Evolutionary conservation across 2,888 invertebrate species (phyloP), one percentile per base, ranked within the genome.

Genomic region (Syritta pipiens): DNA sequence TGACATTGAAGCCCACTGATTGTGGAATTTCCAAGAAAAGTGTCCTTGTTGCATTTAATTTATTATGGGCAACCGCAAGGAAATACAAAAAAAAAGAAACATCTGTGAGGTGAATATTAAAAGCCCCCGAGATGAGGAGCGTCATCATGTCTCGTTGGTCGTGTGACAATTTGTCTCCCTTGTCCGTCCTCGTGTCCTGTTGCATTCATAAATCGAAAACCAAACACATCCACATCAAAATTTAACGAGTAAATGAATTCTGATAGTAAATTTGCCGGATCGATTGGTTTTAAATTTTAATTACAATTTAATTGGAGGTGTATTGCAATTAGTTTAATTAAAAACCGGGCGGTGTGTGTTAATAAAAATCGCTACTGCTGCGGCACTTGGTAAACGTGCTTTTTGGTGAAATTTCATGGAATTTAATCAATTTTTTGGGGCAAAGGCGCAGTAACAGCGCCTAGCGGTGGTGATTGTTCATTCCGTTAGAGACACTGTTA

Each of bases 11-110:
- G 48, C 26, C 12, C 28, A 20, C n/a, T 48, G 48, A 55, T 40
- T 68, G 53, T 49, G 74, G 60, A 40, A 49, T 62, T 75, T 62
- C 75, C 68, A 48, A 60, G 60, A 75, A 55, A 68, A 55, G 55
- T 42, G 62, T 75, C 75, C 75, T 75, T 75, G 75, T 24, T 49
- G 19, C 28, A 14, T 42, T 53, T 35, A 68, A 75, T 62, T 75
- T 75, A 75, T 17, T 14, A 37, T 37, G 14, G 0, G 3, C 37
- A 37, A 17, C 37, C 37, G 7, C 37, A 17, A 7, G n/a, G n/a
- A n/a, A n/a, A n/a, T n/a, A n/a, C n/a, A n/a, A n/a, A n/a, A n/a
- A n/a, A n/a, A n/a, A n/a, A n/a, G n/a, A n/a, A n/a, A n/a, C n/a
- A n/a, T n/a, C n/a, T n/a, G 37, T 37, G 37, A 37, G 14, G 37